These are phyloP conservation scores for Zaprionus davidi DNA, from an alignment of 1,140 invertebrate genomes.

Conservation along the genomic window DNA sequence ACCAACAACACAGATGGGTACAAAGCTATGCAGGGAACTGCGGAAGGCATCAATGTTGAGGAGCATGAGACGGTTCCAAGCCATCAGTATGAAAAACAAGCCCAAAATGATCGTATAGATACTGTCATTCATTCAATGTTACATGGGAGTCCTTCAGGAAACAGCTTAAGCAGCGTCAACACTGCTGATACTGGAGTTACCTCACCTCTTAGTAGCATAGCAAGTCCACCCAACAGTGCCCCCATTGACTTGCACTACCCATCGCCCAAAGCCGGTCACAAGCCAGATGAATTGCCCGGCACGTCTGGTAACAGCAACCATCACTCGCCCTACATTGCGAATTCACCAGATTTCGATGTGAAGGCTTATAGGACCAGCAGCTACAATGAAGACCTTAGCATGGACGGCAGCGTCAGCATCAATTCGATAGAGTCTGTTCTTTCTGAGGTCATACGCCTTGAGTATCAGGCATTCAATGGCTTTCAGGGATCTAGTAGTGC, in stretches of 20 bases:
- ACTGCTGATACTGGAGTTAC: constrained; percentile 32
- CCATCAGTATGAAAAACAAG: constrained; percentile 26
- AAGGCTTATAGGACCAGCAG: constrained; percentile 63
- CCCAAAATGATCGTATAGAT: constrained; percentile 41
- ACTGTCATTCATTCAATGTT: constrained; percentile 72
- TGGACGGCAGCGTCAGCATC: constrained; percentile 65
- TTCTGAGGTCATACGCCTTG: constrained; percentile 92
- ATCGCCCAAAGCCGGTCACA: constrained; percentile 43
- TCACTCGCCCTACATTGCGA: constrained; percentile 52
- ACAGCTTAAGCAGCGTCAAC: constrained; percentile 23
- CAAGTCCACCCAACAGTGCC: constrained; percentile 38
- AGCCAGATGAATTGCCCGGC: constrained; percentile 63
- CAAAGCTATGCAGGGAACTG: constrained; percentile 19
- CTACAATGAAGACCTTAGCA: constrained; percentile 61
- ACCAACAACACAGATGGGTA: constrained; percentile 35
- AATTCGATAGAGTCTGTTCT: constrained; percentile 92
- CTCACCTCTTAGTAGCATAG: constrained; percentile 48
- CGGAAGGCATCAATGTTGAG: constrained; percentile 14
- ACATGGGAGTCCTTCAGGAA: constrained; percentile 41
- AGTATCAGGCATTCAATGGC: constrained; percentile 87
- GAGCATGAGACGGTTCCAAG: constrained; percentile 15
- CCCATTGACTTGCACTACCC: constrained; percentile 67
- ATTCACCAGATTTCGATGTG: constrained; percentile 66
- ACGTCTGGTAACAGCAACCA: constrained; percentile 65
- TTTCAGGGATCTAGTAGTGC: constrained; percentile 70